Conservation (phyloP, 1,140 invertebrate species). For the Lepidurus couesii region DNA sequence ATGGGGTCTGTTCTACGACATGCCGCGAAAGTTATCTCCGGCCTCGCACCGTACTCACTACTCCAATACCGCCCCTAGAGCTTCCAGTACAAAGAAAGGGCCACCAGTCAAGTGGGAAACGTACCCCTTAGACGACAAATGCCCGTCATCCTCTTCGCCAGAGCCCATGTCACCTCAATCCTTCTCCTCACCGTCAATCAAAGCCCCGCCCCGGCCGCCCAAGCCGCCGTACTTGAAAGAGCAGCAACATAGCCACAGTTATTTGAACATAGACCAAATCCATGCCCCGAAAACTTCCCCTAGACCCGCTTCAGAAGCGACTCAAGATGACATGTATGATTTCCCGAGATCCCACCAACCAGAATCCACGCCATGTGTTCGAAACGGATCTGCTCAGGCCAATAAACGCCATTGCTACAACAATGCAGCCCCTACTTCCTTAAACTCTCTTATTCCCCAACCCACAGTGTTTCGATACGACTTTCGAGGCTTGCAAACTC, state of each 20-base stretch:
- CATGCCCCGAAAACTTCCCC: constrained; percentile 31
- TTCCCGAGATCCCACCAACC: constrained; percentile 61
- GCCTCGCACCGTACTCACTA: not conserved
- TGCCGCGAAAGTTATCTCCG: constrained; percentile 27
- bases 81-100: constrained; percentile 40
- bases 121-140: constrained; percentile 44
- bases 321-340: constrained; percentile 62
- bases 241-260: constrained; percentile 46
- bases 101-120: constrained; percentile 53
- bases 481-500: constrained; percentile 27
- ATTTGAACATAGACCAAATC: constrained; percentile 48
- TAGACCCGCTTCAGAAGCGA: constrained; percentile 32
- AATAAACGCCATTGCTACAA: constrained; percentile 56
- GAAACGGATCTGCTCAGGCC: not conserved
- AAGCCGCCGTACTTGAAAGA: constrained; percentile 58
- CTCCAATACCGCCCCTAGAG: not conserved
- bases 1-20: constrained; percentile 31
- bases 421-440: constrained; percentile 51
- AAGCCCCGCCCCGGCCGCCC: constrained; percentile 65
- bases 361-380: constrained; percentile 34
- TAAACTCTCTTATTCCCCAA: not conserved
- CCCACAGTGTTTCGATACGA: constrained; percentile 47
- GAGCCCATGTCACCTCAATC: constrained; percentile 45
- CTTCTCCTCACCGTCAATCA: constrained; percentile 37
- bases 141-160: constrained; percentile 50